phyloP scores from a whole-genome alignment of 2,113 vertebrate genomes.

The Gopherus flavomarginatus region DNA sequence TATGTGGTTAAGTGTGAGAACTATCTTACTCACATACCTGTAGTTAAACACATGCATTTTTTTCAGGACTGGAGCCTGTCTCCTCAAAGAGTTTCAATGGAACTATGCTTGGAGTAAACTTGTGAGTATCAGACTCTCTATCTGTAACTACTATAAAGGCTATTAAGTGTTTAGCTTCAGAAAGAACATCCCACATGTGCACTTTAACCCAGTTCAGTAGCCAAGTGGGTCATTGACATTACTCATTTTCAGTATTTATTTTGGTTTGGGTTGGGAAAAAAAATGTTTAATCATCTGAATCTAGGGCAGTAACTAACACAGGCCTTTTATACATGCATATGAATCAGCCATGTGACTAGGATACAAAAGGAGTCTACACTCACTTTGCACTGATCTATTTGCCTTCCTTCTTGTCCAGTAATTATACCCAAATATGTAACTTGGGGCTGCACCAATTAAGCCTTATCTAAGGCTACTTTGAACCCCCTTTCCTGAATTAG shows the following conservation, averaged over 20 bases:
- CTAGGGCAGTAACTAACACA: neutral
- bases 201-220: constrained; percentile 10
- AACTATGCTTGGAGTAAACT: neutral
- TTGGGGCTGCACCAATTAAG: no score
- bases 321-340: neutral
- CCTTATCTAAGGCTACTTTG: no score
- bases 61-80: neutral
- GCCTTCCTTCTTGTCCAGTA: no score
- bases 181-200: neutral
- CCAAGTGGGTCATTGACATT: constrained; percentile 26
- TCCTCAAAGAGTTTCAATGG: neutral
- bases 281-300: constrained; percentile 10
- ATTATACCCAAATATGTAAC: no score
- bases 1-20: neutral
- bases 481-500: no score
- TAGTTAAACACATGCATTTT: neutral
- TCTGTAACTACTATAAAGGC: neutral
- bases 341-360: neutral
- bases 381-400: no score
- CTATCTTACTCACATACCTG: neutral
- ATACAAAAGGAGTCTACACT: neutral
- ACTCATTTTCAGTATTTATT: neutral
- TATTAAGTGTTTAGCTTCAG: neutral
- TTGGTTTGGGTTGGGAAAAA: neutral
- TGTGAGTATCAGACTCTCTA: neutral